A percentile compares a stretch with the other conserved stretches of the same genome.
phyloP scores from a whole-genome alignment of 2,888 invertebrate genomes.

The Eilema depressum region DNA sequence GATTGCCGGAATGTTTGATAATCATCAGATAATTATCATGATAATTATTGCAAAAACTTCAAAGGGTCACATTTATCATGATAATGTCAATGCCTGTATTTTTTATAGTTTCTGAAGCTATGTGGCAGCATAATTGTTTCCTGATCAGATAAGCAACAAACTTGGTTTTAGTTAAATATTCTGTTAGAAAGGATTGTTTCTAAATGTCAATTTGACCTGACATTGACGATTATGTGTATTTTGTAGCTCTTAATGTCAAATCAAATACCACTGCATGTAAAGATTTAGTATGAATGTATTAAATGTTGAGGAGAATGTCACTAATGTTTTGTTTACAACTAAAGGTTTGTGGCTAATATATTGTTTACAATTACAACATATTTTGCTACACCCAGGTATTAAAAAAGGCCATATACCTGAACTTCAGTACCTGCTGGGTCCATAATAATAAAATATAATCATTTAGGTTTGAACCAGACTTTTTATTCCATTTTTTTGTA shows the following conservation, averaged over 20 bases:
- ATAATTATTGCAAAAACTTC: too few species aligned
- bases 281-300: neutral
- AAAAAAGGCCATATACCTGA: neutral
- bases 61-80: too few species aligned
- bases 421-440: neutral
- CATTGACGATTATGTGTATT: neutral
- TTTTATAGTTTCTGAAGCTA: neutral
- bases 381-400: neutral
- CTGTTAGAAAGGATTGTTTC: neutral
- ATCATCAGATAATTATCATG: too few species aligned
- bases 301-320: neutral
- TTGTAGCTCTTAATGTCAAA: conserved; percentile 16
- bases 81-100: too few species aligned
- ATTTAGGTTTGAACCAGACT: too few species aligned
- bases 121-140: neutral
- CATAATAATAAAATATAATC: neutral
- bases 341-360: too few species aligned
- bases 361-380: neutral
- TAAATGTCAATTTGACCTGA: neutral
- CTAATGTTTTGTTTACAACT: too few species aligned
- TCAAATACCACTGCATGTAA: conserved; percentile 3
- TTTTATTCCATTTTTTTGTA: too few species aligned
- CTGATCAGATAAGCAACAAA: neutral
- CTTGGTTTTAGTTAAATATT: neutral
- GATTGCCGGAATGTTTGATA: too few species aligned